phyloP scores from a whole-genome alignment of 2,888 invertebrate species.

The Tipula lateralis region DNA sequence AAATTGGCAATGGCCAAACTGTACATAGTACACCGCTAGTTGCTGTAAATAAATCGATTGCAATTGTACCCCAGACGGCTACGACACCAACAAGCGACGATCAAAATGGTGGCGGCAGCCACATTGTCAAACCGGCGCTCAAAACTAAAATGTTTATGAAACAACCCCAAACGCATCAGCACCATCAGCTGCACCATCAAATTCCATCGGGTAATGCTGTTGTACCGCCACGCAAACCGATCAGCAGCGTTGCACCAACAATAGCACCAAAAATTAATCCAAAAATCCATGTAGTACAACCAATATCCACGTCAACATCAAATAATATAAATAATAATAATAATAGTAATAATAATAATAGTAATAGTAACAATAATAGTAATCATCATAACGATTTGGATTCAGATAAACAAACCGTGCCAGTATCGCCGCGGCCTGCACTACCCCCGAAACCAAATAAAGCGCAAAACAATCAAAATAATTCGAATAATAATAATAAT shows the following conservation, averaged over 20 bases:
- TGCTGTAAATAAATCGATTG: conserved; percentile 47
- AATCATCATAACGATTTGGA: conserved; percentile 44
- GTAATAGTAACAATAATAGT: conserved; percentile 49
- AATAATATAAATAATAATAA: conserved; percentile 55
- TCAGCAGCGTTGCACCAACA: conserved; percentile 80
- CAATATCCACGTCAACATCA: conserved; percentile 45
- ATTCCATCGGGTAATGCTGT: conserved; percentile 43
- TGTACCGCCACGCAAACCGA: conserved; percentile 66
- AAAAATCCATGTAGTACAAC: conserved; percentile 52
- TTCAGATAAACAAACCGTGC: conserved; percentile 49
- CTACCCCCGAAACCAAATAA: conserved; percentile 75
- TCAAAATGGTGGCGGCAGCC: conserved; percentile 38
- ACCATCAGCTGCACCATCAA: conserved; percentile 46
- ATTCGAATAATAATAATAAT: conserved; percentile 30
- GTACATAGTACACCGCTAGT: conserved; percentile 55
- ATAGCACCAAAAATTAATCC: conserved; percentile 51
- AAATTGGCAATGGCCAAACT: conserved; percentile 48
- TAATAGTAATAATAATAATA: conserved; percentile 36
- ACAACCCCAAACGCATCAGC: conserved; percentile 30
- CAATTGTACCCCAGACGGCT: conserved; percentile 35
- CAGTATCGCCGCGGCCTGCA: conserved; percentile 58
- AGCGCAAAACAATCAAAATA: conserved; percentile 34
- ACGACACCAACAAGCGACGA: conserved; percentile 42
- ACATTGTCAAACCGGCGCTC: conserved; percentile 37
- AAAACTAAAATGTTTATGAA: conserved; percentile 2